Evolutionary conservation across 2,888 invertebrate species (phyloP).

Genomic region (Cantharis nigra): DNA sequence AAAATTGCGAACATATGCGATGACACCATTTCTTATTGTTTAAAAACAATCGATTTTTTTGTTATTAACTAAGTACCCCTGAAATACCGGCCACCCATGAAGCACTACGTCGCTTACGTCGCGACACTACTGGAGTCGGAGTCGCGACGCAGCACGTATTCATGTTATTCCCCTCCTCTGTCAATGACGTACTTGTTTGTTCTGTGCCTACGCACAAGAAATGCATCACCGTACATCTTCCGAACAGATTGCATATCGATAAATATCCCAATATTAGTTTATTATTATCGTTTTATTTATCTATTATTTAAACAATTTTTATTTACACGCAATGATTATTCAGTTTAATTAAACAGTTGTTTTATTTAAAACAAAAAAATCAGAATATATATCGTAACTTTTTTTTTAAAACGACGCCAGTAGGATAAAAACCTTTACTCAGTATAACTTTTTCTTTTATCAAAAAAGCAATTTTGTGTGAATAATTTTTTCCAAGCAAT

Average conservation of each 20-base stretch:
- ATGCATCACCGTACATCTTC: not conserved
- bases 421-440: too few relatives aligned
- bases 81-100: not conserved
- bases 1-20: constrained; percentile 49
- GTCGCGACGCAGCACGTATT: not conserved
- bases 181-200: not conserved
- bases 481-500: too few relatives aligned
- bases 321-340: too few relatives aligned
- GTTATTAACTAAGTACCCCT: not conserved
- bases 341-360: too few relatives aligned
- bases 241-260: not conserved
- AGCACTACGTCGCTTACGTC: not conserved
- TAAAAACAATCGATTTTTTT: constrained; percentile 28
- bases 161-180: not conserved
- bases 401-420: too few relatives aligned
- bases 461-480: too few relatives aligned
- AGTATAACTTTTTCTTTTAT: too few relatives aligned
- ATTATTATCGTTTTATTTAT: not conserved
- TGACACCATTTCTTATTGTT: constrained; percentile 42
- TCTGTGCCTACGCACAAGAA: not conserved
- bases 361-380: too few relatives aligned
- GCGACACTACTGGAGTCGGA: not conserved
- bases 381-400: too few relatives aligned
- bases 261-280: not conserved
- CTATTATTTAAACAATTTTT: too few relatives aligned